phyloP scores from a whole-genome alignment of 2,113 vertebrate genomes.

The Lipotes vexillifer region DNA sequence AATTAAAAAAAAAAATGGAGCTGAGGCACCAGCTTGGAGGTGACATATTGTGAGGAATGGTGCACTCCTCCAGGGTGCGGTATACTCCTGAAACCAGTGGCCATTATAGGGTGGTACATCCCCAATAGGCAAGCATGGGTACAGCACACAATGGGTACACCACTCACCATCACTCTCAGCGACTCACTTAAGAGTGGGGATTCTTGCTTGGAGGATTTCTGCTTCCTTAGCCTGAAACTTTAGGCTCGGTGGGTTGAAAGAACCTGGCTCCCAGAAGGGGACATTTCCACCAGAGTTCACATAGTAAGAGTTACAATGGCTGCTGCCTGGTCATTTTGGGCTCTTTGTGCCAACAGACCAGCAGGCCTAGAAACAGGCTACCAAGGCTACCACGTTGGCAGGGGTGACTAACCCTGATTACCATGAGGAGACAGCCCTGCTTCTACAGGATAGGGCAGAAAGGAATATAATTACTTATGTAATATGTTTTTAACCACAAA shows the following conservation, averaged over 20 bases:
- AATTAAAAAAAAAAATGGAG: neutral
- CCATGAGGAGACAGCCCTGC: neutral
- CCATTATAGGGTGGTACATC: neutral
- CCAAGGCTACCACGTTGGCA: neutral
- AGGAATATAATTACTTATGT: neutral
- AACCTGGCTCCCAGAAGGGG: neutral
- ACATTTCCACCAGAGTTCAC: neutral
- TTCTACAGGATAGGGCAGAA: neutral
- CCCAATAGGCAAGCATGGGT: neutral
- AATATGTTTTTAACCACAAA: neutral
- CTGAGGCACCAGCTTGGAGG: neutral
- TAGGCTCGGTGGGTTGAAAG: neutral
- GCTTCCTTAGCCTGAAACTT: neutral
- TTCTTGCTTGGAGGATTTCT: neutral
- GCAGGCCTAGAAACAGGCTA: neutral
- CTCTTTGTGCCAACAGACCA: neutral
- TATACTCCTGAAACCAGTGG: neutral
- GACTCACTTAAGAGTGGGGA: neutral
- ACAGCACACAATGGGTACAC: too few relatives aligned
- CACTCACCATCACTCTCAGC: neutral
- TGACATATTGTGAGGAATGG: neutral
- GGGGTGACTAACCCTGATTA: neutral
- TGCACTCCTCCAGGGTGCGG: neutral
- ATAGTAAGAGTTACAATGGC: neutral
- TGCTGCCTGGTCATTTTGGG: neutral